phyloP scores from a whole-genome alignment of 2,797 vertebrate species.

The Falco biarmicus region DNA sequence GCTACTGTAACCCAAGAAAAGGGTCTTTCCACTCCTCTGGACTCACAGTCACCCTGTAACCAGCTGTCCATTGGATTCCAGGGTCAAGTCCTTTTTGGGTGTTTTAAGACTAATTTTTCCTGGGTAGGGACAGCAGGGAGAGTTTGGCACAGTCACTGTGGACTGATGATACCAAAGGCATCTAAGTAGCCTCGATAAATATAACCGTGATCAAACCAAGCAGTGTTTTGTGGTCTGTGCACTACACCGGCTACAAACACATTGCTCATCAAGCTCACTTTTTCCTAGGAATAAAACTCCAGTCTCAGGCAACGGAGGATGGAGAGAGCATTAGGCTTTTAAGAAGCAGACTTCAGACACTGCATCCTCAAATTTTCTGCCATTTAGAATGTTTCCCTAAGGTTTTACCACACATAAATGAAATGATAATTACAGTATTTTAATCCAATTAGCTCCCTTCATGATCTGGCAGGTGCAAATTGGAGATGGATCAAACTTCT shows the following conservation, averaged over 20 bases:
- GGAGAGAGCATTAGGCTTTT: constrained; percentile 14
- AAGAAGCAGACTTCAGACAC: constrained; percentile 55
- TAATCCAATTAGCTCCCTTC: constrained; percentile 70
- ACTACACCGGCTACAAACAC: neutral
- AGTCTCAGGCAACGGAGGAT: neutral
- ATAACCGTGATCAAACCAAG: neutral
- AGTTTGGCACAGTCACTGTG: neutral
- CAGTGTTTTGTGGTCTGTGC: neutral
- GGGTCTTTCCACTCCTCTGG: neutral
- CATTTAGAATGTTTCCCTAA: constrained; percentile 61
- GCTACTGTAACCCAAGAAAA: neutral
- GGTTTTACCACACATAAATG: constrained; percentile 58
- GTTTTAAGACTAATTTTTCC: neutral
- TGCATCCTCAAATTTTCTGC: constrained; percentile 45
- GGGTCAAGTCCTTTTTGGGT: neutral
- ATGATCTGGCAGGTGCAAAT: constrained; percentile 69
- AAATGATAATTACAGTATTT: constrained; percentile 68
- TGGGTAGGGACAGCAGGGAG: neutral
- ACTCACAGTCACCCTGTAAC: neutral
- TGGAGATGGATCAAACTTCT: constrained; percentile 61
- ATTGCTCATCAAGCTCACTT: neutral
- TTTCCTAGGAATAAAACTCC: neutral
- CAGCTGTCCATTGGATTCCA: neutral
- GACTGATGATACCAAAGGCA: neutral
- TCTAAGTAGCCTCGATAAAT: neutral